Conservation (phyloP, 1,140 invertebrate genomes). For the Calosoma granatense region DNA sequence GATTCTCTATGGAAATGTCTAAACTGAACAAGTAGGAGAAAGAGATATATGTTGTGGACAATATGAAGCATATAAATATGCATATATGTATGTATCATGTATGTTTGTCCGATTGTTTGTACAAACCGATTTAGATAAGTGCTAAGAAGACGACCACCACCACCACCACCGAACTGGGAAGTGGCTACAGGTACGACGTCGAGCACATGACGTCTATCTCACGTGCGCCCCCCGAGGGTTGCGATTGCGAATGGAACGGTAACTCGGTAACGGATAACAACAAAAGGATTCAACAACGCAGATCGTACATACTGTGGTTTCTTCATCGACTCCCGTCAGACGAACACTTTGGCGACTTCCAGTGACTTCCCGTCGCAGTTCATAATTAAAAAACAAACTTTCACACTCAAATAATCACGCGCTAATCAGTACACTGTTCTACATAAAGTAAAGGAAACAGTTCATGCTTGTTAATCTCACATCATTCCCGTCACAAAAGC, state of each 20-base stretch:
- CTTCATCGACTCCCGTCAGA: slow-evolving; percentile 1
- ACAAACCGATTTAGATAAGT: too few relatives aligned
- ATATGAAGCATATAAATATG: too few relatives aligned
- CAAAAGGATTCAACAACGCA: neutral
- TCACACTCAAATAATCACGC: neutral
- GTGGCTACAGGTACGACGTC: neutral
- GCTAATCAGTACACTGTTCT: neutral
- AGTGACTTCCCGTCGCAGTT: neutral
- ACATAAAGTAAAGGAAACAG: neutral
- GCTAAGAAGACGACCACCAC: too few relatives aligned
- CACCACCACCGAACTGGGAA: too few relatives aligned
- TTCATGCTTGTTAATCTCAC: neutral
- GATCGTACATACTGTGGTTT: neutral
- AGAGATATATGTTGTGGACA: too few relatives aligned
- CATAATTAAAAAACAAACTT: neutral
- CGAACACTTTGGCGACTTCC: neutral
- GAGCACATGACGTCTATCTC: neutral
- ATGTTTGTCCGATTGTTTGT: too few relatives aligned
- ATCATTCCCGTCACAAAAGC: neutral
- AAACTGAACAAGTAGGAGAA: too few relatives aligned
- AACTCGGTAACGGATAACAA: neutral
- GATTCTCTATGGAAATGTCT: too few relatives aligned
- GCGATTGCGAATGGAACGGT: neutral
- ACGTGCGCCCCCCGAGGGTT: neutral
- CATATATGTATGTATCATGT: too few relatives aligned